Percentiles rank a stretch among this genome's conserved stretches.
phyloP scores from a whole-genome alignment of 2,113 vertebrate genomes.

The Sterna hirundo region DNA sequence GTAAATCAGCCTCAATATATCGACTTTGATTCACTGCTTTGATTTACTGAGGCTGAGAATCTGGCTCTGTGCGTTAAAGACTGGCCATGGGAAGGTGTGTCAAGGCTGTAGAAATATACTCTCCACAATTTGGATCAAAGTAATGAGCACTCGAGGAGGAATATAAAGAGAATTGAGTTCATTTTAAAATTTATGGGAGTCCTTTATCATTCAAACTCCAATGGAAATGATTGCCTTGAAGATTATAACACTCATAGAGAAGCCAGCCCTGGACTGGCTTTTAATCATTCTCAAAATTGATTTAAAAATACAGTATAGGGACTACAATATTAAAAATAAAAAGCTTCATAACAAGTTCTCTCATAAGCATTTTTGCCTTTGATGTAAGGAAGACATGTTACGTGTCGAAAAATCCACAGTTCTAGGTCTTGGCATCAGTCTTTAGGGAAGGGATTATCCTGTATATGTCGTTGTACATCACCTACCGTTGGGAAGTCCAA shows the following conservation, averaged over 20 bases:
- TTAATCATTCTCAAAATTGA: background rate
- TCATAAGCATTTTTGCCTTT: background rate
- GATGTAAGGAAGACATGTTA: background rate
- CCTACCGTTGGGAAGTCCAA: background rate
- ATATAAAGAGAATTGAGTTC: slow-evolving; percentile 22
- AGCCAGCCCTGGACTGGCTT: background rate
- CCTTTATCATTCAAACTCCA: slow-evolving; percentile 56
- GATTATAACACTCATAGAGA: background rate
- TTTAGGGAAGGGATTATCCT: background rate
- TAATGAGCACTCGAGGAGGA: background rate
- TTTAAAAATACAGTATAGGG: background rate
- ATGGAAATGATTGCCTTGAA: slow-evolving; percentile 49
- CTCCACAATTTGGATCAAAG: background rate
- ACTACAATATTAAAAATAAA: background rate
- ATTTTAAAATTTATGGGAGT: slow-evolving; percentile 43
- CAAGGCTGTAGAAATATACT: slow-evolving; percentile 26
- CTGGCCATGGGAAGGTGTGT: slow-evolving; percentile 16
- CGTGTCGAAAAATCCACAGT: background rate
- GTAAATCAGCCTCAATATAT: background rate
- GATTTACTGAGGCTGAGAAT: background rate
- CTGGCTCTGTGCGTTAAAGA: background rate
- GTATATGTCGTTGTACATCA: background rate
- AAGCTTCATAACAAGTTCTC: background rate
- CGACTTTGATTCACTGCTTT: background rate
- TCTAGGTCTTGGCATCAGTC: background rate